Conservation (phyloP, 2,113 vertebrate genomes). For the Lanius collurio region DNA sequence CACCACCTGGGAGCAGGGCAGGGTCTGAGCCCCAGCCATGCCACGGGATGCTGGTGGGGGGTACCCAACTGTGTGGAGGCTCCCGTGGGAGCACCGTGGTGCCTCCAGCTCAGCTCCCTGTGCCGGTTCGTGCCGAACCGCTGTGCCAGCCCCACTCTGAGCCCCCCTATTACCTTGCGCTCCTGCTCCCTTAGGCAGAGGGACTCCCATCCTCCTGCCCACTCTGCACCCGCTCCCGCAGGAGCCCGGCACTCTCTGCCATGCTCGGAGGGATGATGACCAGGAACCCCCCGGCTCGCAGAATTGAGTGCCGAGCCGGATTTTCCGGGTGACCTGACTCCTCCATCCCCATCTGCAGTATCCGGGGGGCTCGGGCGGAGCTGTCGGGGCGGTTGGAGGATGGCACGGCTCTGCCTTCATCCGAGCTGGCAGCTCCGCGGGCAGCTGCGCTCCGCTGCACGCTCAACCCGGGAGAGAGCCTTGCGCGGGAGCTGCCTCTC, state of each 20-base stretch:
- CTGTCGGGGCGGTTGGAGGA: constrained; percentile 10
- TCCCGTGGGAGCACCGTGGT: background rate
- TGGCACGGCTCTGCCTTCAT: background rate
- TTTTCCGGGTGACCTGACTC: background rate
- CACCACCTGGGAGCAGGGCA: background rate
- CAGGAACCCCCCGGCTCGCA: background rate
- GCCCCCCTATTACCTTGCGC: background rate
- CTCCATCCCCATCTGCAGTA: background rate
- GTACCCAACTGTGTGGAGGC: background rate
- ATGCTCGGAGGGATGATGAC: background rate
- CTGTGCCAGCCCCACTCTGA: background rate
- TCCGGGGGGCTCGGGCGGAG: background rate
- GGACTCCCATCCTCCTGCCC: background rate
- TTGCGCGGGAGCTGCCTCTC: background rate
- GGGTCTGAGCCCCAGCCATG: background rate
- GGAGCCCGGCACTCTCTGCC: fast-evolving
- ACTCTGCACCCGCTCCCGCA: background rate
- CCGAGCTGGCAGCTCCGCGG: constrained; percentile 27
- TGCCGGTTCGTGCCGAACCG: background rate
- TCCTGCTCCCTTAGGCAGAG: background rate
- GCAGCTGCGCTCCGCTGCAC: background rate
- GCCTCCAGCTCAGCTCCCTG: background rate
- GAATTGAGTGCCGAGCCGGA: background rate
- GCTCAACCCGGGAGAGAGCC: background rate
- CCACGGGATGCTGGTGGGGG: fast-evolving